Evolutionary conservation across 1,140 invertebrate genomes (phyloP).

Genomic region (Apolygus lucorum): DNA sequence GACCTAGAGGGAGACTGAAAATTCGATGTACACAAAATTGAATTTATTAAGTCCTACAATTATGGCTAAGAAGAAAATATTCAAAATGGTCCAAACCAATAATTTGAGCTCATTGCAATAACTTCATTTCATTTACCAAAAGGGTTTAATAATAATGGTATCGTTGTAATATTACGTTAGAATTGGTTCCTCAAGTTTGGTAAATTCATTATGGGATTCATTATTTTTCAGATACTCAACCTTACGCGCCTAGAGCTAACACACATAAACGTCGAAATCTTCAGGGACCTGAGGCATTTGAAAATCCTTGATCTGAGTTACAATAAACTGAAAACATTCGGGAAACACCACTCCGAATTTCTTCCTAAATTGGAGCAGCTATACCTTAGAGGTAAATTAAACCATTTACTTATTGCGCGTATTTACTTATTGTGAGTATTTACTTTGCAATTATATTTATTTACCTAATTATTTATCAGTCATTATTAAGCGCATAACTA

Average conservation of each 20-base stretch:
- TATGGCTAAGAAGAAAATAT: background rate
- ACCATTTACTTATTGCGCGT: too few relatives aligned
- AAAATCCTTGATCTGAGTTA: slow-evolving; percentile 24
- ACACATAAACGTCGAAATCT: background rate
- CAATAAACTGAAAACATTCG: slow-evolving; percentile 22
- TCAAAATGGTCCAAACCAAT: background rate
- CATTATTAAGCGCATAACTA: too few relatives aligned
- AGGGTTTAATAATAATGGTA: background rate
- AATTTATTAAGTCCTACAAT: too few relatives aligned
- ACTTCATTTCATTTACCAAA: background rate
- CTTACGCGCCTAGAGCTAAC: slow-evolving; percentile 20
- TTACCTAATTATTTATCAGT: too few relatives aligned
- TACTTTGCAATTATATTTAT: too few relatives aligned
- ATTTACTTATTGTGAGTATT: too few relatives aligned
- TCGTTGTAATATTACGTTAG: too few relatives aligned
- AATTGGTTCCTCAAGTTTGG: too few relatives aligned
- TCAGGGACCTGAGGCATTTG: slow-evolving; percentile 14
- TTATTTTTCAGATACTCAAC: slow-evolving; percentile 23
- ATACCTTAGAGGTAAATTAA: slow-evolving; percentile 22
- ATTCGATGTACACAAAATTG: too few relatives aligned
- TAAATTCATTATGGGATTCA: too few relatives aligned
- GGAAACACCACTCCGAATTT: slow-evolving; percentile 15
- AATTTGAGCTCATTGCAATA: background rate
- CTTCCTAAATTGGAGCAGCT: slow-evolving; percentile 17
- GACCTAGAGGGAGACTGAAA: too few relatives aligned